A percentile compares a stretch with the other conserved stretches of the same genome.
phyloP scores from a whole-genome alignment of 2,113 vertebrate genomes.

The Gymnarchus niloticus region DNA sequence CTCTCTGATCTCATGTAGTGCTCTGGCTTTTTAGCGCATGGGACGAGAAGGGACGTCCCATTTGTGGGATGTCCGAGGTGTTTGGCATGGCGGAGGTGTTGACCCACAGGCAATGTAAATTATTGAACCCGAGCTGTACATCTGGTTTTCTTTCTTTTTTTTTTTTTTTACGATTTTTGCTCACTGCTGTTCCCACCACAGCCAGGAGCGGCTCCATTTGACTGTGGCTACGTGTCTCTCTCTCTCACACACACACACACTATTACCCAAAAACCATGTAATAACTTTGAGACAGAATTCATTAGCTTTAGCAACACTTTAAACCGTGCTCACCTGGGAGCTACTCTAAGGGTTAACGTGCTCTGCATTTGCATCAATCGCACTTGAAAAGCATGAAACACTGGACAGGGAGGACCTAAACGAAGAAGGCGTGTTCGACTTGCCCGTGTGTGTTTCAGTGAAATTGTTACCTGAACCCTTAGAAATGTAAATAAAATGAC shows the following conservation, averaged over 20 bases:
- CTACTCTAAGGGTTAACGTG: not conserved
- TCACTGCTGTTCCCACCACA: not conserved
- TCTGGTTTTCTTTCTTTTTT: not conserved
- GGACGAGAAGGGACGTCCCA: not conserved
- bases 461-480: not conserved
- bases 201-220: not conserved
- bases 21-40: not conserved
- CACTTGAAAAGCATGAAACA: constrained; percentile 12
- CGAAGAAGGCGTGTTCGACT: not conserved
- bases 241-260: not conserved
- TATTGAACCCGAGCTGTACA: not conserved
- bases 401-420: not conserved
- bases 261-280: not conserved
- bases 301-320: not conserved
- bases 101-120: not conserved
- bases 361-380: not conserved
- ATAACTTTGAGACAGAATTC: not conserved
- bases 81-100: not conserved
- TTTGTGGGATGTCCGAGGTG: not conserved
- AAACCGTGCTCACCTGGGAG: not conserved
- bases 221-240: not conserved
- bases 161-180: not conserved
- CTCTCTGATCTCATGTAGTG: not conserved
- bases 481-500: not conserved
- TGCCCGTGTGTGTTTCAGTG: not conserved